Evolutionary conservation across 2,797 vertebrate species (phyloP).

Genomic region (Pelodytes ibericus): DNA sequence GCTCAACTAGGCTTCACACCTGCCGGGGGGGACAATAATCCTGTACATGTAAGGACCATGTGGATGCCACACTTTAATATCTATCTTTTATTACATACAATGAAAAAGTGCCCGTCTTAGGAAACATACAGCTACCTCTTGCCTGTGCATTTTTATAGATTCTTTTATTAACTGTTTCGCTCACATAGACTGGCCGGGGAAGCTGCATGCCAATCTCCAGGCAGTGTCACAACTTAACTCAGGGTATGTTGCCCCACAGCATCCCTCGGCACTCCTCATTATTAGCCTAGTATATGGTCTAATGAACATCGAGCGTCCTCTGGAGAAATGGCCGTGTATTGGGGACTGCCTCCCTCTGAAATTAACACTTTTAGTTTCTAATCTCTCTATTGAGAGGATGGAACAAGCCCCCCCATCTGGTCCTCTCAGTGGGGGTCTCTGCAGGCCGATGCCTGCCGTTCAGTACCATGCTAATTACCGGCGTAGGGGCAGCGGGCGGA

Average conservation of each 20-base stretch:
- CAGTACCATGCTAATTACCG: constrained; percentile 31
- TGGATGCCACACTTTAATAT: too few species aligned
- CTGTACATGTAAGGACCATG: too few species aligned
- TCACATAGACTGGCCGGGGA: too few species aligned
- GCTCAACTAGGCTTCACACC: too few species aligned
- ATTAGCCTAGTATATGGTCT: neutral
- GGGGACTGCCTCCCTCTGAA: neutral
- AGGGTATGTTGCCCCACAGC: neutral
- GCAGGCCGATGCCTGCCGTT: neutral
- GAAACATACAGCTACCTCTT: too few species aligned
- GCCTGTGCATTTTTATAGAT: too few species aligned
- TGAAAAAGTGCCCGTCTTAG: too few species aligned
- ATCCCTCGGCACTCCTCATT: neutral
- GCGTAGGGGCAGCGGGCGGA: constrained; percentile 15
- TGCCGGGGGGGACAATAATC: too few species aligned
- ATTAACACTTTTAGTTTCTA: constrained; percentile 11
- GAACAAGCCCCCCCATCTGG: neutral
- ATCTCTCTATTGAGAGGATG: neutral
- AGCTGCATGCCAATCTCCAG: too few species aligned
- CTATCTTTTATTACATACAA: too few species aligned
- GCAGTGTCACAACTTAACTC: too few species aligned
- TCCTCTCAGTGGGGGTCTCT: constrained; percentile 12
- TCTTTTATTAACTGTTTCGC: too few species aligned
- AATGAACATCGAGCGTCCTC: neutral
- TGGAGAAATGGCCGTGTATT: neutral